Conservation (phyloP, 2,113 vertebrate species). For the Eulacestoma nigropectus region DNA sequence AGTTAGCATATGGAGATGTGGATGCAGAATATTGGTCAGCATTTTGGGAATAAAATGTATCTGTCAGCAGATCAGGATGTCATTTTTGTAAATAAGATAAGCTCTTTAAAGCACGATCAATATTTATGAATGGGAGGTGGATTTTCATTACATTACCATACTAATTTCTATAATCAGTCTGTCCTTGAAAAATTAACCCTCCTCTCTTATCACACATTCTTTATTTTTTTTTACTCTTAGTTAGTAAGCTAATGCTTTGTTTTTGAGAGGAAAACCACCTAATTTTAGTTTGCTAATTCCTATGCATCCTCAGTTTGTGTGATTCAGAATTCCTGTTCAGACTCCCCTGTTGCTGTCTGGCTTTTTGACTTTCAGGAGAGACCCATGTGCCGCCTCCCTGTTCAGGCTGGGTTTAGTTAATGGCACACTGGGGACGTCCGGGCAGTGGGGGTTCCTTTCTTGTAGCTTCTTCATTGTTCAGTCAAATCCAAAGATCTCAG, state of each 20-base stretch:
- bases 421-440: fast-evolving
- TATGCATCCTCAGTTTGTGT: background rate
- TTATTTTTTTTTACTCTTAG: background rate
- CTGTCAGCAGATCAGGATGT: background rate
- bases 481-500: background rate
- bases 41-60: background rate
- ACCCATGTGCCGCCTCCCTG: background rate
- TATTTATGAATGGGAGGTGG: background rate
- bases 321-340: background rate
- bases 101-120: background rate
- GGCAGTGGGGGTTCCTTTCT: background rate
- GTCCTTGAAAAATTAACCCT: background rate
- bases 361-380: background rate
- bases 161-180: background rate
- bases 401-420: background rate
- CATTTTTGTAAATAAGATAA: background rate
- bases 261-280: background rate
- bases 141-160: background rate
- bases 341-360: background rate
- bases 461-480: background rate
- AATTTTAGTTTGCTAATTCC: background rate
- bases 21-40: background rate
- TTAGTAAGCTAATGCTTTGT: background rate
- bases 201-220: background rate
- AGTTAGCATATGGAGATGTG: background rate